Evolutionary conservation across 2,888 invertebrate species (phyloP), one percentile per base, ranked within the genome.

Genomic region (Trichogramma dendrolimi): DNA sequence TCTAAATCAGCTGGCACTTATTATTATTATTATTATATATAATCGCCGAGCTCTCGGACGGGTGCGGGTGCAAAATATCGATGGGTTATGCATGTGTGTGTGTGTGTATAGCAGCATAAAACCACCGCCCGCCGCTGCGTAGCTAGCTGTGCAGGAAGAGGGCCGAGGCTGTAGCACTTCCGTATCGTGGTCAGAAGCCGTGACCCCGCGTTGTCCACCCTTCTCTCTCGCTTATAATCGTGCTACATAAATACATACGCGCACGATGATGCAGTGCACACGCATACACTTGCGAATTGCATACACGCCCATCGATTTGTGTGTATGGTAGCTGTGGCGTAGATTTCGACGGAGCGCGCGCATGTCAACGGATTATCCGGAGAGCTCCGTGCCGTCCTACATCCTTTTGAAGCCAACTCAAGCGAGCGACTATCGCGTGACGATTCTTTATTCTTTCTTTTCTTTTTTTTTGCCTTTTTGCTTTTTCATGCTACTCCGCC

Each of bases 171-270:
- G 27, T 2, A 27, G 27, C 27, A 79, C 79, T 79, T 79, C 79
- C 79, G 79, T 78, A 78, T 74, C 76, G 77, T 79, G 78, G 72
- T 72, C 78, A 79, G 73, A 73, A 67, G 71, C 72, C 78, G 78
- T 79, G 79, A 79, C 79, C 76, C 77, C 77, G 78, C 71, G 67
- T 53, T 55, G 54, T 64, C 62, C 56, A 58, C 64, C 60, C 58
- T 58, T 57, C 68, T 62, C 67, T 67, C 67, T 68, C 70, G 67
- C 66, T 69, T 56, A 61, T 63, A 51, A 55, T 8, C 47, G 43
- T 48, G 40, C 41, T n/a, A 47, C 50, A 11, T 14, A 54, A 41
- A 8, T 50, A 55, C 46, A 48, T 56, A 46, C 49, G 47, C 59
- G 6, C 47, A 57, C 51, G 27, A 54, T n/a, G 60, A 68, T 43